Conservation (phyloP, 2,113 vertebrate species). For the Leuciscus idus region DNA sequence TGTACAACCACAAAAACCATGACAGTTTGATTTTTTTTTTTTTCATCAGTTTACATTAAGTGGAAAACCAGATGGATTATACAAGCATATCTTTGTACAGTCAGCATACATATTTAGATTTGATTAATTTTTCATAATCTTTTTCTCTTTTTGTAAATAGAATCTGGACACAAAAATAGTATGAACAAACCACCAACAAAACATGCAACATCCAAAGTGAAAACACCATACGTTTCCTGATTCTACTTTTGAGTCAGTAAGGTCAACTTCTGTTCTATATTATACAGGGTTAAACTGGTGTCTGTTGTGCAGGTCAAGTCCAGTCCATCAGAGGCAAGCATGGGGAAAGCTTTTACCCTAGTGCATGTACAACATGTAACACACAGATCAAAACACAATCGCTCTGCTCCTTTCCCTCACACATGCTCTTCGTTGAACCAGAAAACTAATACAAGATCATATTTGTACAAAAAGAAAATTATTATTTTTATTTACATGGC, state of each 20-base stretch:
- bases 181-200: slow-evolving; percentile 85
- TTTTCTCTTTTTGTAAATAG: slow-evolving; percentile 74
- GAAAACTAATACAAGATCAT: slow-evolving; percentile 50
- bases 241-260: slow-evolving; percentile 74
- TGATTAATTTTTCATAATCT: slow-evolving; percentile 72
- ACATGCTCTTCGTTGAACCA: slow-evolving; percentile 49
- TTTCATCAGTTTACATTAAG: slow-evolving; percentile 85
- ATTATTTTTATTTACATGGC: slow-evolving; percentile 56
- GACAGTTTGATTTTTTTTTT: slow-evolving; percentile 73
- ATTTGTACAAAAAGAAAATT: slow-evolving; percentile 56
- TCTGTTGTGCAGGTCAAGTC: slow-evolving; percentile 68
- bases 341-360: slow-evolving; percentile 45
- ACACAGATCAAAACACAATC: slow-evolving; percentile 41
- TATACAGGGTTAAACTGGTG: slow-evolving; percentile 59
- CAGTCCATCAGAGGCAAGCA: slow-evolving; percentile 59
- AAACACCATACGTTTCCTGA: slow-evolving; percentile 89
- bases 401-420: slow-evolving; percentile 37
- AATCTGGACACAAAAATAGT: slow-evolving; percentile 84
- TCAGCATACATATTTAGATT: slow-evolving; percentile 77
- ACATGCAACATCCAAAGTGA: slow-evolving; percentile 97
- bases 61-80: slow-evolving; percentile 93
- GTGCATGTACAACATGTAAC: slow-evolving; percentile 46
- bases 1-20: slow-evolving; percentile 97
- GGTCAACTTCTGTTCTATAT: slow-evolving; percentile 66
- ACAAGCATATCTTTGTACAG: slow-evolving; percentile 93